These are phyloP conservation scores for Aricia agestis DNA, from an alignment of 1,140 invertebrate species.

Conservation along the genomic window DNA sequence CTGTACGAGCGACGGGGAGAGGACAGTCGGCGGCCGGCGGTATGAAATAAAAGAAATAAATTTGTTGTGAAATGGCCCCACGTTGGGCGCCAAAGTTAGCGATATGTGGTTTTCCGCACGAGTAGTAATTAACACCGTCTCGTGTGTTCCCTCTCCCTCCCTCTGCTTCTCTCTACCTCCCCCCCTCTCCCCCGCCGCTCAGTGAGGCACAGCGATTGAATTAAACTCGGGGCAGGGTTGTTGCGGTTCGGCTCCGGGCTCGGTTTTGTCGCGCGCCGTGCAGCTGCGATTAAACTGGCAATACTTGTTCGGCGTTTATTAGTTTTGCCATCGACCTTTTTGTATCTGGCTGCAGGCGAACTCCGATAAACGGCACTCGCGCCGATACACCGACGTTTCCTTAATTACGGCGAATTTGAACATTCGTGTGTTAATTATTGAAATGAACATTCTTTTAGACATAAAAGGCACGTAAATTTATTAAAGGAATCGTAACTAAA, in stretches of 20 bases:
- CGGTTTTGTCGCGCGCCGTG: conserved; percentile 65
- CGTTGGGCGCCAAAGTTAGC: conserved; percentile 61
- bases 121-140: conserved; percentile 69
- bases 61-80: conserved; percentile 35
- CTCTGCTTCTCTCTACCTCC: conserved; percentile 18
- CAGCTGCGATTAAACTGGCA: conserved; percentile 68
- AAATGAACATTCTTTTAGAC: background rate
- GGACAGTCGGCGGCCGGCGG: background rate
- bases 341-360: conserved; percentile 26
- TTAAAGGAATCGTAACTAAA: too few species aligned
- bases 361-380: conserved; percentile 17
- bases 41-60: conserved; percentile 34
- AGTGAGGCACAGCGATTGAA: conserved; percentile 61
- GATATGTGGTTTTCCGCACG: conserved; percentile 63
- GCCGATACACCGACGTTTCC: background rate
- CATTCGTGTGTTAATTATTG: background rate
- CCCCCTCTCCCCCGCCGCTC: conserved; percentile 25
- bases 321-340: conserved; percentile 54
- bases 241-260: conserved; percentile 63
- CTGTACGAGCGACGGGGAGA: background rate
- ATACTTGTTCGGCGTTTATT: conserved; percentile 67
- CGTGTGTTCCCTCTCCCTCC: conserved; percentile 23
- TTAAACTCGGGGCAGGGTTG: conserved; percentile 69
- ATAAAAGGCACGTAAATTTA: background rate
- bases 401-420: conserved; percentile 1